These are phyloP conservation scores for Osmoderma eremita DNA, from an alignment of 2,888 invertebrate species.

Conservation along the genomic window DNA sequence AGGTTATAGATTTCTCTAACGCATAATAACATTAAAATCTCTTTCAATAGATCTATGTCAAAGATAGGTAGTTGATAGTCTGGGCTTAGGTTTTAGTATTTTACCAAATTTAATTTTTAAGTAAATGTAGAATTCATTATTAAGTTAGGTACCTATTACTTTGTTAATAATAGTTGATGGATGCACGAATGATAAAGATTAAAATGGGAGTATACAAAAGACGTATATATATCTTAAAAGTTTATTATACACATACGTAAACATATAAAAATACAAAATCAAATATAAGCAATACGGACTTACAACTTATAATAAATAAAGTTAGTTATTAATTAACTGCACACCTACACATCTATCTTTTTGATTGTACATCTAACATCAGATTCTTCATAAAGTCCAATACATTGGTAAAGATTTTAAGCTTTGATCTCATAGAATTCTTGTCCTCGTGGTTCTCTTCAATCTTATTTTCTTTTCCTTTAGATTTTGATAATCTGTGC, in stretches of 20 bases:
- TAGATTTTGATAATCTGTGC: neutral
- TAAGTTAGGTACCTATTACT: no score
- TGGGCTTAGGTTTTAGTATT: no score
- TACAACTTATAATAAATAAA: neutral
- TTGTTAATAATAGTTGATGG: no score
- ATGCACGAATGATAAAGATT: no score
- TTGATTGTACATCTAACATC: conserved; percentile 38
- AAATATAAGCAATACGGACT: neutral
- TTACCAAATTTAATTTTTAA: no score
- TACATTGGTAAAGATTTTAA: conserved; percentile 45
- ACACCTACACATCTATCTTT: neutral
- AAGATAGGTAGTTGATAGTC: no score
- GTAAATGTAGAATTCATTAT: no score
- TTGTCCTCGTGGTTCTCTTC: neutral
- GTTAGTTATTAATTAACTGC: neutral
- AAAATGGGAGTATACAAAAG: no score
- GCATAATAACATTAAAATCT: no score
- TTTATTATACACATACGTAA: neutral
- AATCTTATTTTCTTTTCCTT: neutral
- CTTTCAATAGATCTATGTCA: no score
- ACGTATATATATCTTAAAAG: conserved; percentile 40
- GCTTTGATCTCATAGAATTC: conserved; percentile 12
- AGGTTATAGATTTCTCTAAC: no score
- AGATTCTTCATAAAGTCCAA: conserved; percentile 48
- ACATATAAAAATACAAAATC: conserved; percentile 44